phyloP scores from a whole-genome alignment of 2,113 vertebrate genomes.

The Scomber scombrus region DNA sequence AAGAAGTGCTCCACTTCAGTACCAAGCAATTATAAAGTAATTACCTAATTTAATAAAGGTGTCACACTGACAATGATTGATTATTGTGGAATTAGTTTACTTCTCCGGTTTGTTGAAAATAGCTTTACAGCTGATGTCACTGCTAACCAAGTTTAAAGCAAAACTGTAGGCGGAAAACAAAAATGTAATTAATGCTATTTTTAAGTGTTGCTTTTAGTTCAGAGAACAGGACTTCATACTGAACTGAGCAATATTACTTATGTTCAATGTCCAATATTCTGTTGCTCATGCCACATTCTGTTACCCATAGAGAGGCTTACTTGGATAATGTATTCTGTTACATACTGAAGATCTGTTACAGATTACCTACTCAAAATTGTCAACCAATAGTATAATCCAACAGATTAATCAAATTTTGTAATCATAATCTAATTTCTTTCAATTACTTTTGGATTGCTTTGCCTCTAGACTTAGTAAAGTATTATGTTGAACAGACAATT shows the following conservation, averaged over 20 bases:
- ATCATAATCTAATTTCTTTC: slow-evolving; percentile 79
- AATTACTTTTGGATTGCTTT: slow-evolving; percentile 76
- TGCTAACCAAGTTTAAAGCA: neutral
- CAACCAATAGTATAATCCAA: slow-evolving; percentile 51
- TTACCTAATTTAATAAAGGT: slow-evolving; percentile 66
- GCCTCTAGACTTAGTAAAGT: slow-evolving; percentile 72
- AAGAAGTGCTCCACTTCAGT: slow-evolving; percentile 53
- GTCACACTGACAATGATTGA: slow-evolving; percentile 60
- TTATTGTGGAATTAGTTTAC: slow-evolving; percentile 48
- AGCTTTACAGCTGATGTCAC: slow-evolving; percentile 30
- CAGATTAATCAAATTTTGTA: slow-evolving; percentile 73
- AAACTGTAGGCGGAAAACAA: neutral
- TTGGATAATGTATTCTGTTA: slow-evolving; percentile 17
- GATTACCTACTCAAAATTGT: slow-evolving; percentile 43
- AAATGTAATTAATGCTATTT: slow-evolving; percentile 10
- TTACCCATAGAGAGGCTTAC: neutral
- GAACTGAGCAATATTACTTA: neutral
- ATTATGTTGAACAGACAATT: slow-evolving; percentile 79
- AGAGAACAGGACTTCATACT: slow-evolving; percentile 14
- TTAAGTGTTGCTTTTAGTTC: neutral
- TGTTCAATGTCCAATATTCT: slow-evolving; percentile 3
- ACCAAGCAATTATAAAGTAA: slow-evolving; percentile 67
- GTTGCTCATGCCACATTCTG: neutral
- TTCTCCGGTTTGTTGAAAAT: slow-evolving; percentile 46
- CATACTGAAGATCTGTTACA: slow-evolving; percentile 9